A percentile compares a stretch with the other conserved stretches of the same genome.
These are phyloP conservation scores for Casuarius casuarius DNA, from an alignment of 2,113 vertebrate genomes.

Conservation along the genomic window DNA sequence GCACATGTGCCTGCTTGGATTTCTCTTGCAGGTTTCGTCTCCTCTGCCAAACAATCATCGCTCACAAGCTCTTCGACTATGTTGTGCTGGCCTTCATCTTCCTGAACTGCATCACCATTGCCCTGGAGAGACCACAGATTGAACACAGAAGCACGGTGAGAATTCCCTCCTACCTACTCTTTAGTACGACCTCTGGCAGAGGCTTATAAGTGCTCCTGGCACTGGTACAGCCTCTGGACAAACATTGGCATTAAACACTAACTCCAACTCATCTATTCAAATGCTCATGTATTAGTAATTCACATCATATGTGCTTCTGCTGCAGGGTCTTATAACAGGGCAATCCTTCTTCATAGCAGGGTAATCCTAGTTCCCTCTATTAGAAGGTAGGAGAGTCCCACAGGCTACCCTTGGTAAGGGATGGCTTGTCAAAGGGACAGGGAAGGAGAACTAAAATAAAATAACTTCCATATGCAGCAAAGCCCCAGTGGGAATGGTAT, in stretches of 20 bases:
- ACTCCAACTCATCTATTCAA: not conserved
- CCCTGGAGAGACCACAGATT: slow-evolving; percentile 96
- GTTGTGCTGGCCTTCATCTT: slow-evolving; percentile 97
- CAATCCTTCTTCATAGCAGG: not conserved
- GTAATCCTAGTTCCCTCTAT: not conserved
- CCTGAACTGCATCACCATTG: slow-evolving; percentile 98
- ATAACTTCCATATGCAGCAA: not conserved
- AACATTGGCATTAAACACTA: not conserved
- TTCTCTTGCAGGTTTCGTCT: slow-evolving; percentile 86
- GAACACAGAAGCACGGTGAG: slow-evolving; percentile 94
- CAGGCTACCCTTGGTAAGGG: not conserved
- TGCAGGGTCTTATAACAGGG: not conserved
- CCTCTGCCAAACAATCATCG: slow-evolving; percentile 94
- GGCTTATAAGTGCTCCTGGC: not conserved
- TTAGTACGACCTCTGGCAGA: not conserved
- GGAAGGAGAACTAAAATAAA: not conserved
- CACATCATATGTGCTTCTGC: not conserved
- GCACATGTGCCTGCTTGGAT: not conserved
- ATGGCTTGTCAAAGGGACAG: not conserved
- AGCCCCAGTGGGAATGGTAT: not conserved
- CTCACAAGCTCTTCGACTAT: slow-evolving; percentile 97
- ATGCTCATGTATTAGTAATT: not conserved
- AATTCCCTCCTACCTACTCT: not conserved
- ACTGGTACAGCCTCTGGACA: not conserved
- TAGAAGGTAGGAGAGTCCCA: not conserved